phyloP scores from a whole-genome alignment of 2,797 vertebrate species.

The Pseudotriccus pelzelni region DNA sequence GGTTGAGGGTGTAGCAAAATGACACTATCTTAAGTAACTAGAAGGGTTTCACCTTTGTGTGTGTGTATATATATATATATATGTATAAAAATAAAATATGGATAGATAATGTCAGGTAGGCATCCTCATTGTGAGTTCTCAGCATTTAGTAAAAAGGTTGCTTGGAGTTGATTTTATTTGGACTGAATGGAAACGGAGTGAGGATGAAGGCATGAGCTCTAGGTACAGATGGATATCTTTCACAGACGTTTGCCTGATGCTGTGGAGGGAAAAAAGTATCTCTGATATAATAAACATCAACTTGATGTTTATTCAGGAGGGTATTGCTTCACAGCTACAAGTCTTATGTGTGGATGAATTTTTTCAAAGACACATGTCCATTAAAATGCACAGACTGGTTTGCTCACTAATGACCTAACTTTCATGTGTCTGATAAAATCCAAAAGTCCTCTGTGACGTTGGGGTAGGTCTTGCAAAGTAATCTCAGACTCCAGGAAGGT shows the following conservation, averaged over 20 bases:
- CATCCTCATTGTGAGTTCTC: background rate
- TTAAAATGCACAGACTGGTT: slow-evolving; percentile 47
- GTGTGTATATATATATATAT: background rate
- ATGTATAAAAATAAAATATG: no score
- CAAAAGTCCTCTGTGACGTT: background rate
- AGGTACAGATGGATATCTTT: slow-evolving; percentile 31
- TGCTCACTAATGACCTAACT: slow-evolving; percentile 13
- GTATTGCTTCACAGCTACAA: slow-evolving; percentile 25
- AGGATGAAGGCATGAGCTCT: background rate
- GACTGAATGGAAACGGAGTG: background rate
- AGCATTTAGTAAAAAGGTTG: background rate
- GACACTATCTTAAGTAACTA: background rate
- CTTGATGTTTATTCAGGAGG: slow-evolving; percentile 29
- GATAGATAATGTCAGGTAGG: background rate
- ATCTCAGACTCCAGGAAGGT: background rate
- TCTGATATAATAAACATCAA: slow-evolving; percentile 28
- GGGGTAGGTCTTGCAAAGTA: background rate
- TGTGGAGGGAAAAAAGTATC: background rate
- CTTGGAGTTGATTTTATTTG: background rate
- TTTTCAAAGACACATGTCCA: slow-evolving; percentile 11
- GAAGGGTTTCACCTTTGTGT: background rate
- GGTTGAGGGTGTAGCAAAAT: background rate
- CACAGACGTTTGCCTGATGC: slow-evolving; percentile 26
- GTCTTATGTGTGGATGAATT: background rate
- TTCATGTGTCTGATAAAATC: slow-evolving; percentile 49